Evolutionary conservation across 2,888 invertebrate species (phyloP).

Genomic region (Abrostola triplasia): DNA sequence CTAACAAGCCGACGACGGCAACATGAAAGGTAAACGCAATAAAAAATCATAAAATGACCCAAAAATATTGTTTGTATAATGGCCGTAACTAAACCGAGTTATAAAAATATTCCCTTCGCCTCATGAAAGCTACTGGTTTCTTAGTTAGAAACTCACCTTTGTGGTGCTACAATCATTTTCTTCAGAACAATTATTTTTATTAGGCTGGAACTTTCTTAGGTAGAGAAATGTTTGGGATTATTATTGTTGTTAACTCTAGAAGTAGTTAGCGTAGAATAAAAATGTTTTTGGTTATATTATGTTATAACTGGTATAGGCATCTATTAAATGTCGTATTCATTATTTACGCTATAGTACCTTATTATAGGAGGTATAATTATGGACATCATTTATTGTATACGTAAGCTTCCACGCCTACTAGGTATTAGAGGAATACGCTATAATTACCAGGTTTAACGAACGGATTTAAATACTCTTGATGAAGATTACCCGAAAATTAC

Average conservation of each 20-base stretch:
- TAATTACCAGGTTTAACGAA: no score
- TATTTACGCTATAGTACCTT: no score
- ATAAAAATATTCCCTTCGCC: conserved; percentile 67
- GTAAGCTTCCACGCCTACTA: no score
- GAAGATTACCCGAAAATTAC: no score
- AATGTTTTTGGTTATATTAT: conserved; percentile 6
- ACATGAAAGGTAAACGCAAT: conserved; percentile 71
- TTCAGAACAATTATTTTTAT: conserved; percentile 50
- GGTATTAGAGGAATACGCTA: no score
- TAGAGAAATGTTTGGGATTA: conserved; percentile 3
- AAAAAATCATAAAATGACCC: conserved; percentile 79
- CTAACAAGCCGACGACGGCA: conserved; percentile 61
- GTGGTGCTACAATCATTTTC: conserved; percentile 55
- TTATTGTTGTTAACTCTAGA: background rate
- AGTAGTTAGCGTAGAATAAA: background rate
- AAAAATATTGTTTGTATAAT: conserved; percentile 71
- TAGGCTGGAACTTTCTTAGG: conserved; percentile 41
- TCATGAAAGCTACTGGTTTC: conserved; percentile 77
- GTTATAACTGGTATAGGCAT: background rate
- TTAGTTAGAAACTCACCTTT: conserved; percentile 51
- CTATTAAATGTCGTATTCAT: no score
- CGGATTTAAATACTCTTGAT: no score
- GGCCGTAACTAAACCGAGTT: conserved; percentile 59
- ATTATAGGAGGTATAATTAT: no score
- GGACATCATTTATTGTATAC: no score